Evolutionary conservation across 2,797 vertebrate genomes (phyloP).

Genomic region (Chrosomus eos): DNA sequence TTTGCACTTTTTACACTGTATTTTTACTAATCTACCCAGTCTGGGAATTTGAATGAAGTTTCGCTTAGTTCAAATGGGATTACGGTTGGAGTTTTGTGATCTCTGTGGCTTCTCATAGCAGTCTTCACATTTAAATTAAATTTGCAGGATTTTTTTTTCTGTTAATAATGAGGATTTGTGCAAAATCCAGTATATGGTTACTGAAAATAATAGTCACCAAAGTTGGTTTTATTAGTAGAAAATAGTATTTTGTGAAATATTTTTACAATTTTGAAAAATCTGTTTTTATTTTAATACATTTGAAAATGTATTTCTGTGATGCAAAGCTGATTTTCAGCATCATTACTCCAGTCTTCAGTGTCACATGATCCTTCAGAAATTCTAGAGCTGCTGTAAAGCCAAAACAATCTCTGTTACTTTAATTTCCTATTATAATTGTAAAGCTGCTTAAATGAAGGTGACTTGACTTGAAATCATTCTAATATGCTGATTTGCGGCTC

Average conservation of each 20-base stretch:
- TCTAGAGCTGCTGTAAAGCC: no score
- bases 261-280: no score
- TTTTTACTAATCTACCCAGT: slow-evolving; percentile 75
- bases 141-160: neutral
- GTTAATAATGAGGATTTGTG: neutral
- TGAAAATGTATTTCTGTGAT: no score
- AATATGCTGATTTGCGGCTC: neutral
- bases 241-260: neutral
- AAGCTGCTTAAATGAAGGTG: no score
- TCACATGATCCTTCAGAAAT: no score
- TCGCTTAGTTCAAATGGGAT: slow-evolving; percentile 44
- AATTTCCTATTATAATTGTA: no score
- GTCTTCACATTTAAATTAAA: slow-evolving; percentile 15
- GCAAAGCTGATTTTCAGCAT: neutral
- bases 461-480: neutral
- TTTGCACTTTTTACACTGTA: slow-evolving; percentile 76
- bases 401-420: no score
- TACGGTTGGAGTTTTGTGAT: slow-evolving; percentile 27
- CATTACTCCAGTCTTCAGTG: neutral
- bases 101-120: slow-evolving; percentile 27
- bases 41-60: slow-evolving; percentile 74
- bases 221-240: no score
- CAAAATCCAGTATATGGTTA: neutral
- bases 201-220: neutral
- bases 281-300: neutral